phyloP scores from a whole-genome alignment of 2,797 vertebrate genomes.

The Ceryle rudis region DNA sequence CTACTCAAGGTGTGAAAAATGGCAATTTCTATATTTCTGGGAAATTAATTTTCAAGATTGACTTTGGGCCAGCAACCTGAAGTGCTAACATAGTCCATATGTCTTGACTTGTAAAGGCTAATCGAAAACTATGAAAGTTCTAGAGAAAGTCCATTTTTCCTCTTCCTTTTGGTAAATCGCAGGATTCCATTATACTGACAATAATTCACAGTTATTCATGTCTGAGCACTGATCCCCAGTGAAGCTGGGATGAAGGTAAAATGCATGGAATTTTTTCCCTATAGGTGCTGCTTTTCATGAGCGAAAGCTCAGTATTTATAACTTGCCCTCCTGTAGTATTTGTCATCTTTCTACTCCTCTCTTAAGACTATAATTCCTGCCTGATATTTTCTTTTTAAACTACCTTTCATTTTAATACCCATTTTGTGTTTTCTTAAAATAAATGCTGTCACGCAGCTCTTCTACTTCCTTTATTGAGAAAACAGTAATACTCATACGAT shows the following conservation, averaged over 20 bases:
- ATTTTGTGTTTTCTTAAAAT: slow-evolving; percentile 52
- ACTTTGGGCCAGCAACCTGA: slow-evolving; percentile 63
- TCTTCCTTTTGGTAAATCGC: slow-evolving; percentile 65
- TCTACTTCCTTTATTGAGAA: slow-evolving; percentile 64
- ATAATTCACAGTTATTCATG: slow-evolving; percentile 50
- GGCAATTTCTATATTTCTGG: slow-evolving; percentile 67
- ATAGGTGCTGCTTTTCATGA: background rate
- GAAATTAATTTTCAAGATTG: slow-evolving; percentile 71
- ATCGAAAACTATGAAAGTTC: slow-evolving; percentile 58
- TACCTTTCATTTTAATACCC: background rate
- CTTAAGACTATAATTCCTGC: background rate
- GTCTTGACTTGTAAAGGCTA: slow-evolving; percentile 60
- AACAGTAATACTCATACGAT: slow-evolving; percentile 24
- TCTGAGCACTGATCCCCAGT: slow-evolving; percentile 30
- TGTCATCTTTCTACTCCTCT: background rate
- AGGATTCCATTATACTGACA: slow-evolving; percentile 63
- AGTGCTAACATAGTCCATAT: slow-evolving; percentile 75
- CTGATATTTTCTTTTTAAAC: background rate
- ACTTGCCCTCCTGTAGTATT: background rate
- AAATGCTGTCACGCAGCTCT: background rate
- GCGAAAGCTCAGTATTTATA: background rate
- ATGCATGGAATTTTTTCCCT: slow-evolving; percentile 10
- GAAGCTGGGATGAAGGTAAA: slow-evolving; percentile 34
- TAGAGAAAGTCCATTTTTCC: slow-evolving; percentile 64
- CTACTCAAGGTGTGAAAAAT: slow-evolving; percentile 50